Percentiles rank a stretch among this genome's conserved stretches.
Evolutionary conservation across 2,797 vertebrate species (phyloP).

Genomic region (Triplophysa bombifrons): DNA sequence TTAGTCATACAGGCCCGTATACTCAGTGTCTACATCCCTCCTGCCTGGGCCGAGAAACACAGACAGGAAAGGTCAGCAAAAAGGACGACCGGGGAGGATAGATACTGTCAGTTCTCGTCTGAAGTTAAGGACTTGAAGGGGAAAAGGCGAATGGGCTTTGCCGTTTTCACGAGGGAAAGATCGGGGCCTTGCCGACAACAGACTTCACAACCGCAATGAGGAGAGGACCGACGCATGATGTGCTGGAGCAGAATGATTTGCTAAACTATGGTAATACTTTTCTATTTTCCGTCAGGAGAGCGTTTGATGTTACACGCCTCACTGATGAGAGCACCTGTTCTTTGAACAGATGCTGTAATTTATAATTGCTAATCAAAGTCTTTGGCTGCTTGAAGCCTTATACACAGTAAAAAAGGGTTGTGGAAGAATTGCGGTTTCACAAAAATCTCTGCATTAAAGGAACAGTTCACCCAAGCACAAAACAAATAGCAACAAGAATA

Average conservation of each 20-base stretch:
- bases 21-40: conserved; percentile 60
- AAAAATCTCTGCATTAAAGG: background rate
- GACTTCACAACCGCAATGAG: conserved; percentile 2
- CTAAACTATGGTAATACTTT: conserved; percentile 10
- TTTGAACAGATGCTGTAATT: conserved; percentile 27
- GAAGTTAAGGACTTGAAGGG: conserved; percentile 39
- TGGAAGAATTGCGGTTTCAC: background rate
- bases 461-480: too few species aligned
- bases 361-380: conserved; percentile 27
- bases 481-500: too few species aligned
- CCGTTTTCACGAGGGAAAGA: conserved; percentile 19
- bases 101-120: conserved; percentile 52
- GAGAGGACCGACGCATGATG: background rate
- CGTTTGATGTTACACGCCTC: conserved; percentile 10
- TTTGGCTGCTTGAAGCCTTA: background rate
- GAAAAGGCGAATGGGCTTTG: conserved; percentile 17
- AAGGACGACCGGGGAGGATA: conserved; percentile 44
- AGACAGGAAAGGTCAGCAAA: conserved; percentile 56
- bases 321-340: conserved; percentile 26
- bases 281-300: conserved; percentile 15
- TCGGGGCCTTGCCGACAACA: conserved; percentile 22
- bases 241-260: conserved; percentile 4
- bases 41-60: conserved; percentile 52
- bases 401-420: background rate
- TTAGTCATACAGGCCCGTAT: conserved; percentile 61